Evolutionary conservation across 2,888 invertebrate species (phyloP), one percentile per base, ranked within the genome.

Genomic region (Tetheella fluctuosa): DNA sequence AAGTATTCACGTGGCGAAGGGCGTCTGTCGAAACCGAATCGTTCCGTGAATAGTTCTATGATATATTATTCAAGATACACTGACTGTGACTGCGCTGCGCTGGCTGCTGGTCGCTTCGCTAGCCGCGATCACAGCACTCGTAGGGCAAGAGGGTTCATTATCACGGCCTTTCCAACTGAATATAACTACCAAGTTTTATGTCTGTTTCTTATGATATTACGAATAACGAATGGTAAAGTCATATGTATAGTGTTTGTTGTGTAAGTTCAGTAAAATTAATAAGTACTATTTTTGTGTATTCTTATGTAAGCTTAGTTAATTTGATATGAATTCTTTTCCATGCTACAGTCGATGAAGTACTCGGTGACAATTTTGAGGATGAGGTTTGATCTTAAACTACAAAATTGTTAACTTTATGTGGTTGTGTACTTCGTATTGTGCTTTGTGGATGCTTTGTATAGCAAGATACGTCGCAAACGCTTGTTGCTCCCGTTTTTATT

Each of bases 321-420:
- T 42, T 65, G 1, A 56, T 68, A 55, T 76, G 61, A 74, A 73
- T 77, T 85, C 74, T 84, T 86, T 92, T 92, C 79, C 92, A 93
- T 91, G 93, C 91, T 83, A 76, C 91, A 93, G 93, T 93, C 77
- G 91, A 93, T 84, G 92, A 92, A 83, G 90, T 87, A 79, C 74
- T 81, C 66, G 83, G 83, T 80, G 91, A 89, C 72, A 84, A 85
- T 79, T 77, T 83, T 64, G 87, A 85, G 69, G 90, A 90, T 61
- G 91, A 93, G 92, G 92, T 93, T 91, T 90, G 92, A 80, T 65
- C 79, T 77, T 77, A 68, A 76, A 74, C 79, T 81, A 81, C 65
- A 78, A 70, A 73, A 76, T 75, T 74, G 61, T 72, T 64, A 69
- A 64, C 67, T 70, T 63, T 73, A 61, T 68, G 65, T 66, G 52